Conservation (phyloP, 2,113 vertebrate genomes). For the Pampusana beccarii region DNA sequence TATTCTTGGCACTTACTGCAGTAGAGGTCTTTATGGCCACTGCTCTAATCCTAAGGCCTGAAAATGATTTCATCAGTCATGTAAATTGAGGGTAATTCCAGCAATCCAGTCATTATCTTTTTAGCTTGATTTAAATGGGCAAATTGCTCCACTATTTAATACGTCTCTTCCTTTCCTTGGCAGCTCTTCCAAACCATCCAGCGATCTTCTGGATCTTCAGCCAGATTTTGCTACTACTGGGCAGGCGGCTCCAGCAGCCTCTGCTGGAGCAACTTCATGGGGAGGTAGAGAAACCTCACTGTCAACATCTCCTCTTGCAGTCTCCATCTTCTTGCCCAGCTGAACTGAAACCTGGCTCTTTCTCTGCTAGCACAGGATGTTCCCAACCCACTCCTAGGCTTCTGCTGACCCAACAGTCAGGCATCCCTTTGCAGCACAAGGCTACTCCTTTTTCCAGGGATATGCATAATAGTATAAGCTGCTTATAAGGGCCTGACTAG, state of each 20-base stretch:
- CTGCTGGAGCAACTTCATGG: slow-evolving; percentile 85
- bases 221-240: slow-evolving; percentile 82
- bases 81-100: background rate
- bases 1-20: background rate
- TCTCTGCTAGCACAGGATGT: background rate
- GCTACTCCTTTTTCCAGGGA: slow-evolving; percentile 35
- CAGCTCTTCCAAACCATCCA: slow-evolving; percentile 82
- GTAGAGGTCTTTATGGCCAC: background rate
- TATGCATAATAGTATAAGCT: slow-evolving; percentile 35
- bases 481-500: slow-evolving; percentile 12
- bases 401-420: slow-evolving; percentile 17
- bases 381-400: background rate
- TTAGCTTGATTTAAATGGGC: background rate
- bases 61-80: background rate
- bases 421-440: background rate
- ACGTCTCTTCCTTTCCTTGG: background rate
- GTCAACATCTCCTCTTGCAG: background rate
- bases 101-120: background rate
- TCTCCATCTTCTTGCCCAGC: background rate
- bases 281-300: slow-evolving; percentile 84
- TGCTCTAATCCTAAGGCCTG: background rate
- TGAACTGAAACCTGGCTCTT: background rate
- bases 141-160: background rate
- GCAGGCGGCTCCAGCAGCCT: slow-evolving; percentile 74
- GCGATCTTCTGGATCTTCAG: slow-evolving; percentile 94